Conservation (phyloP, 2,797 vertebrate species). For the Anolis apletophallus region DNA sequence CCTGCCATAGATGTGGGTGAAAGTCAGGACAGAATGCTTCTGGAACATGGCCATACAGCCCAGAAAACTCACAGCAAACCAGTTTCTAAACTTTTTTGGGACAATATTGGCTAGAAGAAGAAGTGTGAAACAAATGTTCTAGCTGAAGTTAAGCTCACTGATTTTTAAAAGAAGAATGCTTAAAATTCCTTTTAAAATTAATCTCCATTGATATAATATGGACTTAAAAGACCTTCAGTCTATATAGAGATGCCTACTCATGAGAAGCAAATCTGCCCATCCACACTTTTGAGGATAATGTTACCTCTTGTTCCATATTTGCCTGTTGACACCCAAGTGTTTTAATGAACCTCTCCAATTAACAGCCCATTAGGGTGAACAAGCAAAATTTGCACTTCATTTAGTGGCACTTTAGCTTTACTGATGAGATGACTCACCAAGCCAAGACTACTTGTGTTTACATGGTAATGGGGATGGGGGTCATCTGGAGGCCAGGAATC, state of each 20-base stretch:
- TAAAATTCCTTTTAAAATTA: not conserved
- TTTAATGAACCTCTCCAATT: conserved; percentile 66
- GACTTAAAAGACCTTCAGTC: not conserved
- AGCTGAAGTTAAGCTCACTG: not conserved
- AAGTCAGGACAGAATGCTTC: too few species aligned
- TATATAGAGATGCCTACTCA: not conserved
- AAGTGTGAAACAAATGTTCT: not conserved
- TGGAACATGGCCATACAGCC: too few species aligned
- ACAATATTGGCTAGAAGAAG: not conserved
- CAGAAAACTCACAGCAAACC: too few species aligned
- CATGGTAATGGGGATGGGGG: not conserved
- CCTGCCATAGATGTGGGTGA: too few species aligned
- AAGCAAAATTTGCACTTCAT: conserved; percentile 64
- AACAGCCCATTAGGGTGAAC: conserved; percentile 65
- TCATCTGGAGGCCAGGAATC: not conserved
- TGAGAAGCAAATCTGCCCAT: conserved; percentile 10
- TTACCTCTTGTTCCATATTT: conserved; percentile 32
- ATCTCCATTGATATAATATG: not conserved
- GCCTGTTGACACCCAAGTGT: conserved; percentile 51
- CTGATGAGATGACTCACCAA: conserved; percentile 44
- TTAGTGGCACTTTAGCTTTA: conserved; percentile 39
- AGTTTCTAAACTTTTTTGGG: not conserved
- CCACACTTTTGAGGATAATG: conserved; percentile 29
- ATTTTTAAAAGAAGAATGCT: not conserved
- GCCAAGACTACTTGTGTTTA: conserved; percentile 26